Percentiles rank a stretch among this genome's conserved stretches.
phyloP scores from a whole-genome alignment of 2,888 invertebrate genomes.

The Timema cristinae region DNA sequence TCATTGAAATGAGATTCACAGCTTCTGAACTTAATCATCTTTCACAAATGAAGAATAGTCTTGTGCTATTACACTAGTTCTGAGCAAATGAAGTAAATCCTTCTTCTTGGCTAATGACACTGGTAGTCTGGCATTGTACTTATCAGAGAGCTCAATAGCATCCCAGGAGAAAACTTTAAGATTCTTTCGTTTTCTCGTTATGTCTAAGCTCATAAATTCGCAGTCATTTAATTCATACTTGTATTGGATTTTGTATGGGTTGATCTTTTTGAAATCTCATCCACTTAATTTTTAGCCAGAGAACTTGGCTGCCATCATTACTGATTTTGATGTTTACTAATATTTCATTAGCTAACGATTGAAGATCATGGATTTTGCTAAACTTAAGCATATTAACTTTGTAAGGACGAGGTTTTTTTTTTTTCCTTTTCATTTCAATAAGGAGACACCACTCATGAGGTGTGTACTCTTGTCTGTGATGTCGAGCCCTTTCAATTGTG shows the following conservation, averaged over 20 bases:
- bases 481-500: not conserved
- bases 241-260: not conserved
- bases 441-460: not conserved
- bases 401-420: not conserved
- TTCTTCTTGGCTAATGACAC: too few species aligned
- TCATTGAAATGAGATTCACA: too few species aligned
- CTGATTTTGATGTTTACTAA: conserved; percentile 2
- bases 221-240: not conserved
- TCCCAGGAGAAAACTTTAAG: not conserved
- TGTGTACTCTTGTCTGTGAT: conserved; percentile 4
- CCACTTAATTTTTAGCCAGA: not conserved
- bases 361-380: not conserved
- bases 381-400: not conserved
- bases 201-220: not conserved
- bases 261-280: not conserved
- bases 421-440: not conserved
- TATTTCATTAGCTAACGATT: not conserved
- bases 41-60: too few species aligned
- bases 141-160: not conserved
- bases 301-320: conserved; percentile 3
- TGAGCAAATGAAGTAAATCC: too few species aligned
- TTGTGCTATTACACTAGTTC: too few species aligned
- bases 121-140: too few species aligned
- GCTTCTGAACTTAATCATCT: too few species aligned
- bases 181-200: not conserved